phyloP scores from a whole-genome alignment of 1,140 invertebrate species.

The Antheraea mylitta region DNA sequence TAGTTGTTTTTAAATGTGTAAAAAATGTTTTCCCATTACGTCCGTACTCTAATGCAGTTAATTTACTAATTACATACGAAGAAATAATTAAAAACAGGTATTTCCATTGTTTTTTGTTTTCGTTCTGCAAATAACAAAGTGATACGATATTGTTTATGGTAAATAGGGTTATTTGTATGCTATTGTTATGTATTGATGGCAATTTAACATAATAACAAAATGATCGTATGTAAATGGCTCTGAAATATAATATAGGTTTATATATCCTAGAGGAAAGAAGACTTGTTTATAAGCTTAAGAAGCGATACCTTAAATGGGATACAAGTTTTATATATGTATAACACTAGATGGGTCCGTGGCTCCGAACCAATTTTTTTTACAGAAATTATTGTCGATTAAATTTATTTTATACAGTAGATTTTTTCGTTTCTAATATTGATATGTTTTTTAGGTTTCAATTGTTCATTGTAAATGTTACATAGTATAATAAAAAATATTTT shows the following conservation, averaged over 20 bases:
- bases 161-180: not conserved
- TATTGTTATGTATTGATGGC: not conserved
- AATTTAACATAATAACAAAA: not conserved
- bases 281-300: not conserved
- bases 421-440: too few relatives aligned
- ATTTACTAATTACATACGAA: not conserved
- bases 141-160: not conserved
- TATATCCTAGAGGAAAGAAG: not conserved
- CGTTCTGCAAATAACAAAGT: not conserved
- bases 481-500: too few relatives aligned
- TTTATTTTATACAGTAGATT: too few relatives aligned
- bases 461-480: too few relatives aligned
- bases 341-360: too few relatives aligned
- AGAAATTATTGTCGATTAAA: too few relatives aligned
- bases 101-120: not conserved
- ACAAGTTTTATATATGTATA: too few relatives aligned
- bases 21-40: not conserved
- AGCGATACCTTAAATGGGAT: not conserved
- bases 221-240: not conserved
- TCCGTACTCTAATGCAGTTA: not conserved
- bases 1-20: too few relatives aligned
- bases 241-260: not conserved
- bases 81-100: not conserved
- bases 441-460: too few relatives aligned
- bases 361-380: too few relatives aligned